Conservation (phyloP, 2,113 vertebrate species). For the Paralichthys olivaceus region DNA sequence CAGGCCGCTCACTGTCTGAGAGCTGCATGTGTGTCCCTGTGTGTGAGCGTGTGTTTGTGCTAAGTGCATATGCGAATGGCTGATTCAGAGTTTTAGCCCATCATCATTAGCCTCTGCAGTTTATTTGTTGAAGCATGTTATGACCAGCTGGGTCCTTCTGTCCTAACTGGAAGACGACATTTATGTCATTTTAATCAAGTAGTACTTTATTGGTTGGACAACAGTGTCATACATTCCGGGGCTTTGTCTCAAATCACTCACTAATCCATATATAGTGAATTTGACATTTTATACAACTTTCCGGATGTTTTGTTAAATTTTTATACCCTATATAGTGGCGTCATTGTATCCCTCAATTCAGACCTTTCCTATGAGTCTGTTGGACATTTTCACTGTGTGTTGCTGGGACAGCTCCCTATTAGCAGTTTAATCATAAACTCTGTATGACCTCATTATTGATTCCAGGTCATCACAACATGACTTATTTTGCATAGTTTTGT, state of each 20-base stretch:
- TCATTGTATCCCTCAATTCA: too few species aligned
- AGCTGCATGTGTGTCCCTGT: background rate
- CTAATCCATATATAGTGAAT: too few species aligned
- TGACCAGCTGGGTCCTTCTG: constrained; percentile 10
- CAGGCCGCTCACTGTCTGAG: constrained; percentile 14
- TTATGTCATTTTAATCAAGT: background rate
- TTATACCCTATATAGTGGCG: too few species aligned
- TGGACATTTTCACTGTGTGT: background rate
- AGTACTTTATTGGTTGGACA: too few species aligned
- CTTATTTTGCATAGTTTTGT: background rate
- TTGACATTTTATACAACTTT: too few species aligned
- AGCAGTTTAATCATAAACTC: background rate
- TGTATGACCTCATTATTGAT: background rate
- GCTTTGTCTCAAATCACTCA: too few species aligned
- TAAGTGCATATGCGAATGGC: background rate
- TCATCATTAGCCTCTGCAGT: constrained; percentile 10
- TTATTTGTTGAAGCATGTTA: constrained; percentile 29
- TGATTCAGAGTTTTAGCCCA: constrained; percentile 17
- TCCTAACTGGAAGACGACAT: background rate
- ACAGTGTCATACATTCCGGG: too few species aligned
- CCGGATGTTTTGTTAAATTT: too few species aligned
- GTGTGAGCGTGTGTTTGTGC: background rate
- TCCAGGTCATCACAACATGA: background rate
- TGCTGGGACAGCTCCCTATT: background rate
- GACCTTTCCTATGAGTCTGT: background rate